Percentiles rank a stretch among this genome's conserved stretches.
These are phyloP conservation scores for Colletes collaris DNA, from an alignment of 2,888 invertebrate genomes.

Conservation along the genomic window DNA sequence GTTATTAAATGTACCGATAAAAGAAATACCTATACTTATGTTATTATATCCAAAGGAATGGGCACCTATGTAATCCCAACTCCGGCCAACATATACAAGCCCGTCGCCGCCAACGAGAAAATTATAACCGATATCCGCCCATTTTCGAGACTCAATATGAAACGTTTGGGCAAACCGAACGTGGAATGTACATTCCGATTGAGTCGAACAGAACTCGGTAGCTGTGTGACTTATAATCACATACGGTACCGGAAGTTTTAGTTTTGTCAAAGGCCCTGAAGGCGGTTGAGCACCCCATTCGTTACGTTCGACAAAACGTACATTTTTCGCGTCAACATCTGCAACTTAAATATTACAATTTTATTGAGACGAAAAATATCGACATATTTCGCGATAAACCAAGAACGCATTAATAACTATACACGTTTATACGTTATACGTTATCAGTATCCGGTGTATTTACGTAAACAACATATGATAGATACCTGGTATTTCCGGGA, in stretches of 20 bases:
- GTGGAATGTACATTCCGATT: slow-evolving; percentile 69
- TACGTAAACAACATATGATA: neutral
- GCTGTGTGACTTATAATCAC: slow-evolving; percentile 79
- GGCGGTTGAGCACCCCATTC: slow-evolving; percentile 89
- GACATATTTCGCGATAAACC: neutral
- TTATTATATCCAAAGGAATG: slow-evolving; percentile 88
- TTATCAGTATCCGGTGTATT: too few relatives aligned
- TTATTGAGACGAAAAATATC: neutral
- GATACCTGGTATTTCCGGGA: slow-evolving; percentile 62
- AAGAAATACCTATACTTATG: slow-evolving; percentile 88
- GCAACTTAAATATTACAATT: slow-evolving; percentile 39
- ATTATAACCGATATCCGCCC: slow-evolving; percentile 90
- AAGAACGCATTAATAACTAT: neutral
- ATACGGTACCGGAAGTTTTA: slow-evolving; percentile 76
- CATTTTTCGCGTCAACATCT: slow-evolving; percentile 61
- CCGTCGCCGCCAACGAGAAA: slow-evolving; percentile 93
- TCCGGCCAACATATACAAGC: slow-evolving; percentile 89
- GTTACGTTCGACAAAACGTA: slow-evolving; percentile 84
- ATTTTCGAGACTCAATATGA: slow-evolving; percentile 87
- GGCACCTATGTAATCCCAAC: slow-evolving; percentile 90
- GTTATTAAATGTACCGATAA: slow-evolving; percentile 88
- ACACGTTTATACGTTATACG: too few relatives aligned
- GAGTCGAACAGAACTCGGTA: slow-evolving; percentile 77
- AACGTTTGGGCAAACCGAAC: slow-evolving; percentile 75
- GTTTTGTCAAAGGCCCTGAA: slow-evolving; percentile 30